Conservation (phyloP, 1,140 invertebrate genomes). For the Bacillus rossius region DNA sequence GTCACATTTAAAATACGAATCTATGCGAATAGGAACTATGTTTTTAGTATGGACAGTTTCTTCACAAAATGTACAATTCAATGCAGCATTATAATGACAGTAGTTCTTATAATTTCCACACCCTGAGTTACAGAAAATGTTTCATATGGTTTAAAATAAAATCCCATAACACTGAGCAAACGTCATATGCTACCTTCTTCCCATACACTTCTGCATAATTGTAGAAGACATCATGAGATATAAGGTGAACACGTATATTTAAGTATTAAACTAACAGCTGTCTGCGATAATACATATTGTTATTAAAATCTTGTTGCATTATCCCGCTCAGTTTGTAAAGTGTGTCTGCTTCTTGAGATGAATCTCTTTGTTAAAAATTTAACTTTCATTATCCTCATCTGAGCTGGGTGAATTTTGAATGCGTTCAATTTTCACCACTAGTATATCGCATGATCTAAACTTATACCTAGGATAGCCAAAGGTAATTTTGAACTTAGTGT, state of each 20-base stretch:
- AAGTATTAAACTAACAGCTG: neutral
- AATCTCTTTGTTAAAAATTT: too few species aligned
- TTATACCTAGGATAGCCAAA: slow-evolving; percentile 10
- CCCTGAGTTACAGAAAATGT: too few species aligned
- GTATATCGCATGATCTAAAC: neutral
- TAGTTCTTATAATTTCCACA: neutral
- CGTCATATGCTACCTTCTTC: too few species aligned
- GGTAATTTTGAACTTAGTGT: slow-evolving; percentile 6
- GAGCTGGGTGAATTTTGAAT: neutral
- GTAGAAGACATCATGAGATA: neutral
- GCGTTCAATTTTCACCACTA: neutral
- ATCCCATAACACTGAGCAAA: too few species aligned
- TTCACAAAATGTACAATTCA: neutral
- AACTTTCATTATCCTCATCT: too few species aligned
- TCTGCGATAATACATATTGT: neutral
- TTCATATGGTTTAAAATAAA: too few species aligned
- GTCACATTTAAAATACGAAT: neutral
- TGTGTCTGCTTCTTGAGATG: slow-evolving; percentile 1
- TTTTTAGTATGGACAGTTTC: neutral
- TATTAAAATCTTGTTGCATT: neutral
- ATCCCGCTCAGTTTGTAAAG: slow-evolving; percentile 5
- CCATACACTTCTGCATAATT: too few species aligned
- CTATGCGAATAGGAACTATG: neutral
- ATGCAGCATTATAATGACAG: neutral
- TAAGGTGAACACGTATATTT: neutral